Conservation (phyloP, 2,888 invertebrate species). For the Fissipunctia ypsillon region DNA sequence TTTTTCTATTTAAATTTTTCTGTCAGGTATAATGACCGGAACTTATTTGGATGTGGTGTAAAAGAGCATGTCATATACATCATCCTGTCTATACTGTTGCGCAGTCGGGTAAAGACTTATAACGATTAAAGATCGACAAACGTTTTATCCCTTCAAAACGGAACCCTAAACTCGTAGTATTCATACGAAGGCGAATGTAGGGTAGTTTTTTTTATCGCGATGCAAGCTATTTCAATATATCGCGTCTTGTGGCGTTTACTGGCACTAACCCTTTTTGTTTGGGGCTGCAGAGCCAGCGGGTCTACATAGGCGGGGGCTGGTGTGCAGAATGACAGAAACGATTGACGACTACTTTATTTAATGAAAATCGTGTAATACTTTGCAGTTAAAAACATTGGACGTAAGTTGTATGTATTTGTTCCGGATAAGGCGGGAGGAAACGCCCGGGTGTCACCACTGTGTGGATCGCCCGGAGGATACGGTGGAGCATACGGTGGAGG, state of each 20-base stretch:
- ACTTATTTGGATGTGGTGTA: not conserved
- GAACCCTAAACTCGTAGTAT: conserved; percentile 18
- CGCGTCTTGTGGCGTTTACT: conserved; percentile 48
- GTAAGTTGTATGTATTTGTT: no score
- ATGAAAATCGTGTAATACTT: no score
- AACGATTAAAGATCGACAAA: not conserved
- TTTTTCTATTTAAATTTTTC: no score
- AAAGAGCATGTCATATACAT: not conserved
- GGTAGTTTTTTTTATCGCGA: conserved; percentile 36
- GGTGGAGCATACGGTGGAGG: no score
- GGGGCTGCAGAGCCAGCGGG: conserved; percentile 34
- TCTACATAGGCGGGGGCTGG: conserved; percentile 5
- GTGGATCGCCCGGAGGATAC: no score
- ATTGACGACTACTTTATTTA: no score
- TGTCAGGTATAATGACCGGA: not conserved
- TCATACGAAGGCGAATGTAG: conserved; percentile 14
- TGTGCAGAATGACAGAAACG: not conserved
- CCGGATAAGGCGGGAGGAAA: no score
- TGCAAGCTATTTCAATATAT: conserved; percentile 65
- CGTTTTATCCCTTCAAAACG: conserved; percentile 4
- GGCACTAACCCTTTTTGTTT: conserved; percentile 50
- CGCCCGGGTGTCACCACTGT: no score
- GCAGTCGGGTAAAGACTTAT: not conserved
- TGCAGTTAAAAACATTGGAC: no score
- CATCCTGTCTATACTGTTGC: not conserved